Evolutionary conservation across 2,888 invertebrate genomes (phyloP).

Genomic region (Eupithecia vulgata): DNA sequence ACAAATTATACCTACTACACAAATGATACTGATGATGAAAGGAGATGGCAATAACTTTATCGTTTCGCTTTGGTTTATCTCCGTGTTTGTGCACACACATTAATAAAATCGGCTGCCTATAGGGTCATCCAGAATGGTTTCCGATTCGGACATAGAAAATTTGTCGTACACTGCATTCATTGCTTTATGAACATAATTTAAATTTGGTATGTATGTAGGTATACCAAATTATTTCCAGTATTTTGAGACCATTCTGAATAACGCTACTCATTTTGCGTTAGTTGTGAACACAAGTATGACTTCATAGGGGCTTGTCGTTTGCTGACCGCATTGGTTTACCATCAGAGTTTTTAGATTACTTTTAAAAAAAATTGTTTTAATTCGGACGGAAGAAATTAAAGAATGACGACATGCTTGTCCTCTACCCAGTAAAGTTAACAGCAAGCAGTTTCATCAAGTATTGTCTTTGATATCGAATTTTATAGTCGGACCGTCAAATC

Average conservation of each 20-base stretch:
- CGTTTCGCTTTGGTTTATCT: conserved; percentile 1
- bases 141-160: neutral
- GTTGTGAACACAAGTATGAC: neutral
- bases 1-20: neutral
- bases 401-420: too few species aligned
- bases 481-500: too few species aligned
- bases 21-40: neutral
- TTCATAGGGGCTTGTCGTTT: neutral
- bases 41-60: conserved; percentile 4
- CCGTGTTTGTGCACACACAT: neutral
- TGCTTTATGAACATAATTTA: neutral
- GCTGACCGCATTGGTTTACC: conserved; percentile 2
- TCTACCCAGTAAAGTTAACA: too few species aligned
- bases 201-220: too few species aligned
- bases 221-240: neutral
- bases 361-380: too few species aligned
- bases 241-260: conserved; percentile 1
- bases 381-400: too few species aligned
- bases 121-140: neutral
- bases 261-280: neutral
- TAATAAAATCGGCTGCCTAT: conserved; percentile 1
- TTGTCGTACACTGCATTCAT: neutral
- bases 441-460: too few species aligned
- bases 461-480: too few species aligned
- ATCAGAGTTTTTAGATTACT: neutral